These are phyloP conservation scores for Ceratina calcarata DNA, from an alignment of 1,140 invertebrate genomes.

Conservation along the genomic window DNA sequence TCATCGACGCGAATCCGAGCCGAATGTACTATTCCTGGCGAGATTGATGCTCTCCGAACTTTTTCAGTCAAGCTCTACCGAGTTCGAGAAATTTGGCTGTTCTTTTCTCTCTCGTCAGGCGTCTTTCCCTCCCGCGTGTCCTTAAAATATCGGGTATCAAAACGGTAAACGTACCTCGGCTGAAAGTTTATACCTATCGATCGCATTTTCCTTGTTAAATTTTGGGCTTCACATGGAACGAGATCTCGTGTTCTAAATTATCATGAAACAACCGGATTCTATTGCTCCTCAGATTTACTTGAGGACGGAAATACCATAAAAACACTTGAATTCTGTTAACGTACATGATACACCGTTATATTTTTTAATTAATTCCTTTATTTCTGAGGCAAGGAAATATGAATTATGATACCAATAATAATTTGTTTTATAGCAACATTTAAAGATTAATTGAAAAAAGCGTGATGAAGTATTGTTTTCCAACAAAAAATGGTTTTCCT, in stretches of 20 bases:
- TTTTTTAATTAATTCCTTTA: too few species aligned
- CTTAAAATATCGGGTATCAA: slow-evolving; percentile 42
- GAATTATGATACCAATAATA: too few species aligned
- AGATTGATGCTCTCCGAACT: slow-evolving; percentile 8
- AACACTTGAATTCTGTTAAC: not conserved
- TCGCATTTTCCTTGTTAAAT: not conserved
- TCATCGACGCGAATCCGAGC: slow-evolving; percentile 40
- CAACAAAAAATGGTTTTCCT: not conserved
- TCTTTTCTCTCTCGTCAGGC: too few species aligned
- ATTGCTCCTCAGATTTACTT: too few species aligned
- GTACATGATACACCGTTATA: too few species aligned
- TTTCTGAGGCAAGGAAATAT: too few species aligned
- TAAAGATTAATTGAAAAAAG: not conserved
- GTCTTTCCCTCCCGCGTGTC: not conserved
- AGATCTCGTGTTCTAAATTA: slow-evolving; percentile 18
- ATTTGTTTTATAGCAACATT: too few species aligned
- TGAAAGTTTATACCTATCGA: not conserved
- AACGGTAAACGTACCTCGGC: slow-evolving; percentile 26
- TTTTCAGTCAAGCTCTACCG: not conserved
- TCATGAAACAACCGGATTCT: not conserved
- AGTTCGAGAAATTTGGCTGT: not conserved
- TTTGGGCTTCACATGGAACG: not conserved
- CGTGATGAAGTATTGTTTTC: not conserved
- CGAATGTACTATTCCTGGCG: not conserved
- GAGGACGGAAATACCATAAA: not conserved